Evolutionary conservation across 2,888 invertebrate genomes (phyloP), one percentile per base, ranked within the genome.

Genomic region (Scaptomyza parva): DNA sequence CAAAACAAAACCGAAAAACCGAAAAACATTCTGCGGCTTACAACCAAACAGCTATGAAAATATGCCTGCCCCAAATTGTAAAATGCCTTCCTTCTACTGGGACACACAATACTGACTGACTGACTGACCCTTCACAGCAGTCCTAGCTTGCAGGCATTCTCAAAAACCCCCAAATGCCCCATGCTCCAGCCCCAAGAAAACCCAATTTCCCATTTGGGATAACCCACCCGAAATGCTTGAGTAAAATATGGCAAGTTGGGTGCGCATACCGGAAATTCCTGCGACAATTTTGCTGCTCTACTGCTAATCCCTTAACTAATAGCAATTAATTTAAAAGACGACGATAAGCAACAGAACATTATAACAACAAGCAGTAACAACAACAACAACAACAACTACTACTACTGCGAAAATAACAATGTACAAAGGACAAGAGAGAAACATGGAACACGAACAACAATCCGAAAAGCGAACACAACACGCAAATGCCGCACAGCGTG

Each of bases 291-390:
- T 78, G 86, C 70, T 83, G 75, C 80, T 76, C 77, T 53, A 74
- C 80, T 76, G 84, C 85, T 89, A 90, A 89, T 88, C 87, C 84
- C 82, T 79, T 88, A 78, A 88, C 86, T 88, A 89, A 88, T 83
- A 76, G 84, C 90, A 89, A 89, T 89, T 89, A 89, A 89, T 89
- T 89, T 88, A 88, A 89, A 86, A 62, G 81, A 84, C 85, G 86
- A 86, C 82, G 85, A 86, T 82, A 84, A 84, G 81, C 84, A 86
- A 76, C 81, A 80, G 66, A 78, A 68, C 76, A 76, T 63, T 57
- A 58, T 40, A 58, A 41, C 58, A 60, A 41, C 28, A 62, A 62
- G 26, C 47, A 70, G 53, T 63, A 68, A 54, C n/a, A 59, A 3
- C 41, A 57, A 43, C 20, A 52, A 22, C 47, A 63, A 45, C 47